Base-by-base conservation (phyloP, 2,113 vertebrate genomes). In the Brevimyrus niger region DNA sequence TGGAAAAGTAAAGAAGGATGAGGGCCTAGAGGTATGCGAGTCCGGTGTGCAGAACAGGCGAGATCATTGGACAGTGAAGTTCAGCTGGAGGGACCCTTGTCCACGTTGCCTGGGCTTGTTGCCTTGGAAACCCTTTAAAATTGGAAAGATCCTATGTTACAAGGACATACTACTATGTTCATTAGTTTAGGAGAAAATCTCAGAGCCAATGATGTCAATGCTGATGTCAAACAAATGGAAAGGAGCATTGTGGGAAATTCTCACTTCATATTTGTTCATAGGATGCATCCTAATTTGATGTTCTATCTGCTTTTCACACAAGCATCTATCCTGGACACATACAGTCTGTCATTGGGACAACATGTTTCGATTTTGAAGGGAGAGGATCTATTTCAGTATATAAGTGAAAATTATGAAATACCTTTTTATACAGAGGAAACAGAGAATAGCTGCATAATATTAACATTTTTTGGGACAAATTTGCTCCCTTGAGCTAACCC, bases 51-150 rank as follows among this genome's bases (percentile, higher is more conserved):
- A 85, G 42, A 7, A 27, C 23, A 85, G 82, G 82, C 8, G 42
- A 46, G 46, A 27, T 47, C 13, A 15, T 27, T 23, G 61, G 58
- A 31, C 7, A 10, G 44, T 17, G 46, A 88, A 27, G 27, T 27
- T 88, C 61, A 88, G 47, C 65, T 31, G n/a, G 13, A 1, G 8
- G 46, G 46, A 65, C 46, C 11, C 61, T 88, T 61, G 27, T 88
- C 87, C 55, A 48, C 1, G 31, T 48, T 88, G 27, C 46, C 87
- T 48, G 23, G 10, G n/a, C 65, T 15, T 88, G 87, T 88, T 73
- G 44, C 61, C 58, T 19, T 27, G 42, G 38, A n/a, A 88, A 31
- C 61, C 87, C 87, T 88, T 47, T 88, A 46, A 76, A 46, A 88
- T 27, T 6, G 15, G 53, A 85, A 46, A 48, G 82, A 44, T 42